phyloP scores from a whole-genome alignment of 2,113 vertebrate genomes.

The Ivindomyrus marchei region DNA sequence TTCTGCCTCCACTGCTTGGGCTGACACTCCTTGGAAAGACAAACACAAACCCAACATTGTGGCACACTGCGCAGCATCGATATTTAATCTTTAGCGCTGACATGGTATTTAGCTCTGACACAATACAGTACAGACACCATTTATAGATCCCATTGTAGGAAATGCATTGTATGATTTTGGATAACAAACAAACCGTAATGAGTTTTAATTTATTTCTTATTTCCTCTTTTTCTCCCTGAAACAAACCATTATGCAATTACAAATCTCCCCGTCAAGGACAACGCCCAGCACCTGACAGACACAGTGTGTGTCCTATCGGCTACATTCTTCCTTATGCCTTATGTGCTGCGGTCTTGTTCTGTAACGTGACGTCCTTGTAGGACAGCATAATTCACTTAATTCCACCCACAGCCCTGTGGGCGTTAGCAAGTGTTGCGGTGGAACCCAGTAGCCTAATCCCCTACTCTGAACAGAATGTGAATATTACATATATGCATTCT shows the following conservation, averaged over 20 bases:
- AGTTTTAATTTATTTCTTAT: background rate
- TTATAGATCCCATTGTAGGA: background rate
- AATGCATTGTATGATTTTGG: background rate
- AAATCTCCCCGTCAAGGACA: background rate
- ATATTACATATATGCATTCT: background rate
- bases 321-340: background rate
- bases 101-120: background rate
- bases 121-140: background rate
- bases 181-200: background rate
- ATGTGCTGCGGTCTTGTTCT: background rate
- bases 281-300: background rate
- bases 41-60: background rate
- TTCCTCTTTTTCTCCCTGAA: background rate
- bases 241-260: background rate
- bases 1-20: constrained; percentile 83
- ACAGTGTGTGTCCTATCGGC: background rate
- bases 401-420: background rate
- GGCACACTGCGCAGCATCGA: background rate
- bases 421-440: background rate
- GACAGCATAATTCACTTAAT: background rate
- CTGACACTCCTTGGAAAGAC: constrained; percentile 75
- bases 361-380: background rate
- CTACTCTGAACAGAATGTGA: background rate
- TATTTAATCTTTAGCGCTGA: background rate
- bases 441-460: background rate